These are phyloP conservation scores for Zaprionus camerounensis DNA, from an alignment of 1,140 invertebrate genomes.

Conservation along the genomic window DNA sequence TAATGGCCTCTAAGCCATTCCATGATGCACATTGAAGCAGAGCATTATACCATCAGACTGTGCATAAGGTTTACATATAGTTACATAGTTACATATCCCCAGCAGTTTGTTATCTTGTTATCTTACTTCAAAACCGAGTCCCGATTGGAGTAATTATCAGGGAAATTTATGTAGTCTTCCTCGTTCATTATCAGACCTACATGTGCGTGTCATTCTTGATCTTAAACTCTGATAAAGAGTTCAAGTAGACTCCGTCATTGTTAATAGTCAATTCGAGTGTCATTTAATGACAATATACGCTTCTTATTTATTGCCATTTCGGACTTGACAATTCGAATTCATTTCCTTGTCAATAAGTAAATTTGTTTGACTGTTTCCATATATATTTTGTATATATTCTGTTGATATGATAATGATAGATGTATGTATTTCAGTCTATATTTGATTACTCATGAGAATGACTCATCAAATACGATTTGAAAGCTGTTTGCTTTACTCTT, in stretches of 20 bases:
- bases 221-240: slow-evolving; percentile 1
- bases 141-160: too few relatives aligned
- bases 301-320: neutral
- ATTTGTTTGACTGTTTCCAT: neutral
- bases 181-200: neutral
- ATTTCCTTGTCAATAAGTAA: slow-evolving; percentile 5
- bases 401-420: neutral
- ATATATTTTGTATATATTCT: neutral
- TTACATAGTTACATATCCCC: too few relatives aligned
- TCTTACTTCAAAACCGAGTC: too few relatives aligned
- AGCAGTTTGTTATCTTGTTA: too few relatives aligned
- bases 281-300: neutral
- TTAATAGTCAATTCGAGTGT: neutral
- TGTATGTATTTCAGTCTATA: neutral
- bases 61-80: too few relatives aligned
- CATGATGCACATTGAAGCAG: too few relatives aligned
- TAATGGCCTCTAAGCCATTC: too few relatives aligned
- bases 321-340: neutral
- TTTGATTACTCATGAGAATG: neutral
- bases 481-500: neutral
- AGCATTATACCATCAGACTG: too few relatives aligned
- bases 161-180: too few relatives aligned
- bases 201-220: neutral
- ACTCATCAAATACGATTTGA: neutral
- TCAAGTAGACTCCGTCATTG: neutral